Base-by-base conservation (phyloP, 2,797 vertebrate species). In the Loris lydekkerianus region DNA sequence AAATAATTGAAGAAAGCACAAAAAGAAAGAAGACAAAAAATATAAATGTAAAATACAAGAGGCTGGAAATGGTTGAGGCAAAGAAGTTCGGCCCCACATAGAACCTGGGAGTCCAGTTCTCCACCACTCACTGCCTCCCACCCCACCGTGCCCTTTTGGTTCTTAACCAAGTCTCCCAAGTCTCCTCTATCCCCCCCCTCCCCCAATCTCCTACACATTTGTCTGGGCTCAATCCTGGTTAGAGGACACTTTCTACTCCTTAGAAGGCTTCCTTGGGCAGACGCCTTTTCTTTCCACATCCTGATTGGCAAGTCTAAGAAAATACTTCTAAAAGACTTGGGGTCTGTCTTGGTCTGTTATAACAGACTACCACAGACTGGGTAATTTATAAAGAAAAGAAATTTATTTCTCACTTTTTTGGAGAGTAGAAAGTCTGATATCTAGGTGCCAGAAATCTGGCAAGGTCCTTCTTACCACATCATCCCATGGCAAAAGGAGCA, bases 11-110 rank as follows among this genome's bases (percentile, higher is more conserved):
- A n/a, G 53, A 83, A 69, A 92, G 43, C n/a, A 21, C n/a, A 72
- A 29, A 76, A 81, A n/a, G 31, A 94, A 80, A 60, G 65, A 84
- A 96, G 43, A 95, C 18, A 5, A 69, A 60, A 81, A n/a, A 61
- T 27, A 37, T 18, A 86, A 91, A 61, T 27, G 43, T 18, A 78
- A 91, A 94, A 75, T 7, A 43, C 14, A 37, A 93, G 87, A 60
- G 46, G 21, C 37, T 81, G 80, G 83, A 75, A 77, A 65, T n/a
- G 76, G 70, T 4, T 43, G 77, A 70, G 46, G 21, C 69, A 53
- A 69, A 70, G 73, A 81, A 18, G 27, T 56, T 60, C 5, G 17
- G 25, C n/a, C 40, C n/a, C 46, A 2, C 34, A 4, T 20, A 8
- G 67, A 58, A 37, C 75, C 76, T 4, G 31, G 49, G 60, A 25